Evolutionary conservation across 2,113 vertebrate species (phyloP).

Genomic region (Rhipidura dahli): DNA sequence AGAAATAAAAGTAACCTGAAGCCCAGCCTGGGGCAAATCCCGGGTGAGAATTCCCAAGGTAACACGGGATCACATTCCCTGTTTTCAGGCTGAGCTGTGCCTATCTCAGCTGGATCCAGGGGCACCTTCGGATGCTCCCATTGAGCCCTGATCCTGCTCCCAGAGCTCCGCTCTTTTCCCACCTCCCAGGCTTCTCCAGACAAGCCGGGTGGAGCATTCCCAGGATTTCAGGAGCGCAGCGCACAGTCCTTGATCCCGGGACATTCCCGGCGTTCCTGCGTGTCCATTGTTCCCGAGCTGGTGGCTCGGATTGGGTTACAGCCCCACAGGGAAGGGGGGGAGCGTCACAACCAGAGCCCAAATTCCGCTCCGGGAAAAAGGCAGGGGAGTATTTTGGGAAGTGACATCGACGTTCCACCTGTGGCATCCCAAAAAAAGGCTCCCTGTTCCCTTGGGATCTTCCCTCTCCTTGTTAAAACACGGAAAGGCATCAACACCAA

Average conservation of each 20-base stretch:
- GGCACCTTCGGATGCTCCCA: not conserved
- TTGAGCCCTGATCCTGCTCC: rapidly evolving
- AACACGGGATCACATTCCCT: not conserved
- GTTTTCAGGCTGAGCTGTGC: rapidly evolving
- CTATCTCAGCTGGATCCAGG: not conserved
- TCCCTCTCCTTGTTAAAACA: not conserved
- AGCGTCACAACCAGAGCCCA: not conserved
- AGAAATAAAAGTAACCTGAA: not conserved
- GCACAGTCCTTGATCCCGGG: not conserved
- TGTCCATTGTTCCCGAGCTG: slow-evolving; percentile 4
- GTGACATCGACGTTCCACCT: not conserved
- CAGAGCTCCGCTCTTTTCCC: not conserved
- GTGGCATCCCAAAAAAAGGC: not conserved
- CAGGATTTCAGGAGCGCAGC: not conserved
- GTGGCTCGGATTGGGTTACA: not conserved
- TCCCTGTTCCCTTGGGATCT: not conserved
- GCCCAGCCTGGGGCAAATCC: not conserved
- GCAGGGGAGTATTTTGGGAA: slow-evolving; percentile 33
- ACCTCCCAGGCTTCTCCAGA: not conserved
- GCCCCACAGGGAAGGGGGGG: not conserved
- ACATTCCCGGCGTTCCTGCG: not conserved
- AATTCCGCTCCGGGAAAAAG: not conserved
- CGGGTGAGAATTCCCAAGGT: not conserved
- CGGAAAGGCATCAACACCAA: not conserved
- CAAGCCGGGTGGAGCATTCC: not conserved